Base-by-base conservation (phyloP, 2,888 invertebrate genomes). In the Linnaemya tessellans region DNA sequence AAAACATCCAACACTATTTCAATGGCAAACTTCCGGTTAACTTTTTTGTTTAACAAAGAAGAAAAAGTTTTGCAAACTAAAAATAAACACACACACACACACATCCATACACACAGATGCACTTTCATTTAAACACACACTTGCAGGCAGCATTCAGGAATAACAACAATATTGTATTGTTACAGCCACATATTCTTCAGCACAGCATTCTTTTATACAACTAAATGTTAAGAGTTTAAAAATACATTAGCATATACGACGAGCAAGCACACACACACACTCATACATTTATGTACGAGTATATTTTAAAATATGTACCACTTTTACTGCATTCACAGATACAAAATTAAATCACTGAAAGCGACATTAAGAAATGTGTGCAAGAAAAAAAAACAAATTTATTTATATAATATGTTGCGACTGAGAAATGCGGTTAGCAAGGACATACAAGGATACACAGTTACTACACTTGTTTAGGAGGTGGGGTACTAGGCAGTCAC, bases 11-110 rank as follows among this genome's bases (percentile, higher is more conserved):
- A 71, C 67, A 60, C 41, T 49, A 60, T 81, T 86, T 86, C 86
- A 84, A 86, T 81, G 81, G 81, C 86, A 86, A 84, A 86, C 81
- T 84, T 84, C 81, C 80, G 84, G 81, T 80, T 64, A 84, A 80
- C 62, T 71, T 68, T 70, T 68, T 70, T 51, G 18, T 18, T 18
- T 11, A 10, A 43, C 18, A 75, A n/a, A 68, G 77, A n/a, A 30
- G 5, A 30, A 30, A 54, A 71, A 64, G 22, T 15, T 46, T 58
- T 22, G 4, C 35, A 77, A 67, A 67, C 51, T 49, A 54, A 25
- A 71, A 58, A 5, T 30, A 30, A 30, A 30, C 30, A 46, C 60
- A 20, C 10, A 10, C 5, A 11, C 15, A 20, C 20, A 77, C 3
- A 67, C 67, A 58, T 11, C n/a, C 18, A 46, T 2, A 56, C 54